Evolutionary conservation across 2,113 vertebrate species (phyloP).

Genomic region (Psilopogon haemacephalus): DNA sequence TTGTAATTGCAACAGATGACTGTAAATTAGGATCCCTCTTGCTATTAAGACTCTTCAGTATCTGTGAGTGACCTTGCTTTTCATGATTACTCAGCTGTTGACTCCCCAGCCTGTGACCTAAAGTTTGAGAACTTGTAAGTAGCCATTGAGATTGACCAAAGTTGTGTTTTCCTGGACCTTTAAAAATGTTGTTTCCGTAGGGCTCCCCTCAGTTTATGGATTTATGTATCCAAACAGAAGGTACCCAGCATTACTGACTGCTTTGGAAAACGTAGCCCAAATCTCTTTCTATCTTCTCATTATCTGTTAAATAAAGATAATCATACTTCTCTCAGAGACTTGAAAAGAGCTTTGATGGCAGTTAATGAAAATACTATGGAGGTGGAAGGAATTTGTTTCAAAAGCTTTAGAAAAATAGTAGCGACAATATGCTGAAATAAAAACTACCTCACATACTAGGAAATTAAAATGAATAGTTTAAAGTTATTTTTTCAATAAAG

Average conservation of each 20-base stretch:
- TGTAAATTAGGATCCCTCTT: not conserved
- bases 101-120: not conserved
- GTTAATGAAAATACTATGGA: constrained; percentile 60
- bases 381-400: constrained; percentile 57
- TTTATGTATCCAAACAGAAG: not conserved
- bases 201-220: not conserved
- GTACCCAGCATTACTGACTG: not conserved
- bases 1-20: constrained; percentile 15
- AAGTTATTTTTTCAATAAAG: not conserved
- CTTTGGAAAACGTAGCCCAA: constrained; percentile 9
- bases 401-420: constrained; percentile 49
- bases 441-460: not conserved
- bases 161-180: not conserved
- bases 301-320: constrained; percentile 62
- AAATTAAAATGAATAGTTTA: not conserved
- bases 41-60: not conserved
- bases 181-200: not conserved
- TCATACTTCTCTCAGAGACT: constrained; percentile 39
- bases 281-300: constrained; percentile 23
- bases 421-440: constrained; percentile 35
- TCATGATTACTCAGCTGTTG: not conserved
- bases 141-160: not conserved
- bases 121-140: not conserved
- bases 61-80: not conserved
- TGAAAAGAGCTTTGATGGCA: constrained; percentile 52